Percentiles rank a stretch among this genome's conserved stretches.
Conservation (phyloP, 2,888 invertebrate genomes). For the Chaetoderma sp. region DNA sequence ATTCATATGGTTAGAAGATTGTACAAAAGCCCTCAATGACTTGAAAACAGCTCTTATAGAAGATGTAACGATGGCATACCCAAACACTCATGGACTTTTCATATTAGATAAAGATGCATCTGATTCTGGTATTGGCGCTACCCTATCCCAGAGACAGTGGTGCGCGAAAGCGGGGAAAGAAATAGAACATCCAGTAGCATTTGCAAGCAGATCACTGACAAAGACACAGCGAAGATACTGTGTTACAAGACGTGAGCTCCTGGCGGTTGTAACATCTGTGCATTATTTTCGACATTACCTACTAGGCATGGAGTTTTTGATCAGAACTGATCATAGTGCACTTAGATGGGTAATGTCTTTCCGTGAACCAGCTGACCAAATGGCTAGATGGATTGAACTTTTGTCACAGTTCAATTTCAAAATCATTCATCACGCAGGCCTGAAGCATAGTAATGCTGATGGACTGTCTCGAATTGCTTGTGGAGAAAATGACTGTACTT, state of each 20-base stretch:
- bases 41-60: constrained; percentile 17
- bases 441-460: constrained; percentile 27
- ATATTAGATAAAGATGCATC: constrained; percentile 20
- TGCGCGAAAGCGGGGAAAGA: neutral
- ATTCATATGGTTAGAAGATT: constrained; percentile 26
- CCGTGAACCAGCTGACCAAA: constrained; percentile 22
- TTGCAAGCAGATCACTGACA: constrained; percentile 11
- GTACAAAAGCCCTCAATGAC: constrained; percentile 18
- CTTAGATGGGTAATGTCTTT: constrained; percentile 30
- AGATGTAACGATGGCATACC: constrained; percentile 28
- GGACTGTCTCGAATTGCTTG: constrained; percentile 29
- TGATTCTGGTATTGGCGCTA: constrained; percentile 21
- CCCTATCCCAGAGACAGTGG: constrained; percentile 27
- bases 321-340: constrained; percentile 19
- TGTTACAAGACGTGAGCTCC: constrained; percentile 21
- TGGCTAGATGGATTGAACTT: constrained; percentile 27
- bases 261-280: constrained; percentile 1
- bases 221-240: constrained; percentile 19
- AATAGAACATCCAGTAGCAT: constrained; percentile 12
- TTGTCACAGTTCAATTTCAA: constrained; percentile 24
- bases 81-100: constrained; percentile 9
- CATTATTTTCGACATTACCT: constrained; percentile 12
- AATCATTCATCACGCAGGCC: constrained; percentile 28
- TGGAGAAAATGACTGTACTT: constrained; percentile 22
- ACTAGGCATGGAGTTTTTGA: constrained; percentile 14